phyloP scores from a whole-genome alignment of 2,113 vertebrate species.

The Psittacula cyanocephala region DNA sequence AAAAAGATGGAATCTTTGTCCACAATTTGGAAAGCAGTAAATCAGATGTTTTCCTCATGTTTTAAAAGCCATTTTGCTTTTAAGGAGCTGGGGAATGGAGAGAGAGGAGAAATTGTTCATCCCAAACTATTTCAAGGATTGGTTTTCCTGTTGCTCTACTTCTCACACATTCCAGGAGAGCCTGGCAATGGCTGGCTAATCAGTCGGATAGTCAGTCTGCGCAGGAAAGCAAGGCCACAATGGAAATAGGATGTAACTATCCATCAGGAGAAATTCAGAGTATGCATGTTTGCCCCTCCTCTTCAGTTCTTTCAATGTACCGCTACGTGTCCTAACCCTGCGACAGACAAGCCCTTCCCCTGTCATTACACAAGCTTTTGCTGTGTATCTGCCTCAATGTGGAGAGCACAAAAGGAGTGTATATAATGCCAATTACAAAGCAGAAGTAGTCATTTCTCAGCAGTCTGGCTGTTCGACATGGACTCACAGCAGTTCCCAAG shows the following conservation, averaged over 20 bases:
- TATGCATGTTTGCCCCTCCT: neutral
- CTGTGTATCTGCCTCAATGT: neutral
- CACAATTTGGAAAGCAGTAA: neutral
- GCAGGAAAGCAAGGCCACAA: neutral
- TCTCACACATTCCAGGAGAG: neutral
- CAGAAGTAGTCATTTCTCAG: neutral
- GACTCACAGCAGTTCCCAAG: neutral
- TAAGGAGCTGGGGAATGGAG: neutral
- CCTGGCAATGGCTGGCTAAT: neutral
- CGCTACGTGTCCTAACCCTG: neutral
- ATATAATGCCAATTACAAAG: neutral
- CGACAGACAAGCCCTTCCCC: neutral
- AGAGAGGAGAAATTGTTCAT: neutral
- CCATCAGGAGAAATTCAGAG: neutral
- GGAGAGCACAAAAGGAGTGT: neutral
- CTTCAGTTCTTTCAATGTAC: neutral
- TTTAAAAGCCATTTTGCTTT: neutral
- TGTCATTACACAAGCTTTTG: neutral
- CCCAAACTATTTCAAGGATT: neutral
- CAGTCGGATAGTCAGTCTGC: accelerated
- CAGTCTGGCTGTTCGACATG: neutral
- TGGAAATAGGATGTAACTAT: neutral
- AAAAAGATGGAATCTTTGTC: neutral
- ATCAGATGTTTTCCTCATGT: neutral
- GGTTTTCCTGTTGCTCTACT: neutral